phyloP scores from a whole-genome alignment of 2,888 invertebrate genomes.

The Lithophane ornitopus region DNA sequence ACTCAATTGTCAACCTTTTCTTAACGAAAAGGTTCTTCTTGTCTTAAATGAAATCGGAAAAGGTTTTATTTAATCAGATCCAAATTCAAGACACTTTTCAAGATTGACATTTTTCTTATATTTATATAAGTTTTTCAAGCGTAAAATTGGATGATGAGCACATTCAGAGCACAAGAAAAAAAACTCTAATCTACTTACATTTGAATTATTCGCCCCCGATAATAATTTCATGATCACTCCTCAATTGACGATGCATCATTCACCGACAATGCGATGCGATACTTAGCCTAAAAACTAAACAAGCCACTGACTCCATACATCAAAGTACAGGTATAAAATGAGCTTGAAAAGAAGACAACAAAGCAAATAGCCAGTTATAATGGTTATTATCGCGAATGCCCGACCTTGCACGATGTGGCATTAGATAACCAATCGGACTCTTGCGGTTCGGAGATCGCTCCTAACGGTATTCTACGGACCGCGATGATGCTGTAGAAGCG shows the following conservation, averaged over 20 bases:
- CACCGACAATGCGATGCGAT: not conserved
- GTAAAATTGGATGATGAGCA: not conserved
- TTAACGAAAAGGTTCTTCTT: no score
- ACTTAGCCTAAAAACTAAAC: slow-evolving; percentile 47
- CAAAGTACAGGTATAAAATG: slow-evolving; percentile 58
- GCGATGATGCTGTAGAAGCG: slow-evolving; percentile 28
- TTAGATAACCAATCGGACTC: slow-evolving; percentile 83
- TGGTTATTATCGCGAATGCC: slow-evolving; percentile 67
- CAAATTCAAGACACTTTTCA: not conserved
- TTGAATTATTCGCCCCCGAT: not conserved
- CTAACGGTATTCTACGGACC: slow-evolving; percentile 78
- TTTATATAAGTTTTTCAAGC: not conserved
- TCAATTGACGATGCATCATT: not conserved
- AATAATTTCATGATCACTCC: slow-evolving; percentile 1
- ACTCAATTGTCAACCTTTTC: slow-evolving; percentile 20
- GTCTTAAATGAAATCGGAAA: slow-evolving; percentile 12
- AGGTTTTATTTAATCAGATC: slow-evolving; percentile 15
- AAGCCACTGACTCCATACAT: slow-evolving; percentile 27
- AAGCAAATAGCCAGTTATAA: slow-evolving; percentile 67
- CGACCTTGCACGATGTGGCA: slow-evolving; percentile 78
- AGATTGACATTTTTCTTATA: slow-evolving; percentile 10
- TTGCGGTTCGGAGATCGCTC: slow-evolving; percentile 81
- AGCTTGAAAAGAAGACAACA: slow-evolving; percentile 63
- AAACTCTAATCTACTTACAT: not conserved
- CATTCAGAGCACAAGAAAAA: not conserved